A percentile compares a stretch with the other conserved stretches of the same genome.
Evolutionary conservation across 2,797 vertebrate species (phyloP).

Genomic region (Gobio occitaniae): DNA sequence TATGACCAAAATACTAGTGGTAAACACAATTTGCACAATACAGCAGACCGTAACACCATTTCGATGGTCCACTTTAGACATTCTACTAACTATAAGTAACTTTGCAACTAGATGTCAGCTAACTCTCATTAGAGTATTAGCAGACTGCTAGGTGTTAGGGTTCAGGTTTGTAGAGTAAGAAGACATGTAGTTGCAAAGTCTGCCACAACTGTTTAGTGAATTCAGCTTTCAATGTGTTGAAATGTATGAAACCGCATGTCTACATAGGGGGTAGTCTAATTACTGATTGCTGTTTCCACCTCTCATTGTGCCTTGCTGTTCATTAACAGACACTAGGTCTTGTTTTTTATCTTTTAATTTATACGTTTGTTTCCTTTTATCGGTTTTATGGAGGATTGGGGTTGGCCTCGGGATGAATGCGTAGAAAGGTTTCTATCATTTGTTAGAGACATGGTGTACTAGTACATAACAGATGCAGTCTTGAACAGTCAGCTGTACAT

Average conservation of each 20-base stretch:
- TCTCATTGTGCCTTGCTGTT: conserved; percentile 42
- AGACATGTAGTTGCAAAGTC: neutral
- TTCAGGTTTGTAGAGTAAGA: neutral
- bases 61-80: neutral
- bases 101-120: neutral
- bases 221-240: neutral
- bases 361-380: conserved; percentile 6
- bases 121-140: neutral
- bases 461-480: neutral
- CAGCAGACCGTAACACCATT: neutral
- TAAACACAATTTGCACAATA: neutral
- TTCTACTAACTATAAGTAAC: neutral
- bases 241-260: neutral
- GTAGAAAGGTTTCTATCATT: neutral
- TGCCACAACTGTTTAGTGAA: neutral
- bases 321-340: neutral
- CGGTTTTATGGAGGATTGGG: neutral
- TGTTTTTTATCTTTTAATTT: neutral
- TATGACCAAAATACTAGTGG: conserved; percentile 2
- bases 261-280: conserved; percentile 15
- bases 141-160: neutral
- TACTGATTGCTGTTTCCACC: conserved; percentile 27
- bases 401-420: neutral
- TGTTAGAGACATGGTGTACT: neutral
- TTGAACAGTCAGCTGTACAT: conserved; percentile 26